These are phyloP conservation scores for Pelusios castaneus DNA, from an alignment of 2,113 vertebrate genomes.

Conservation along the genomic window DNA sequence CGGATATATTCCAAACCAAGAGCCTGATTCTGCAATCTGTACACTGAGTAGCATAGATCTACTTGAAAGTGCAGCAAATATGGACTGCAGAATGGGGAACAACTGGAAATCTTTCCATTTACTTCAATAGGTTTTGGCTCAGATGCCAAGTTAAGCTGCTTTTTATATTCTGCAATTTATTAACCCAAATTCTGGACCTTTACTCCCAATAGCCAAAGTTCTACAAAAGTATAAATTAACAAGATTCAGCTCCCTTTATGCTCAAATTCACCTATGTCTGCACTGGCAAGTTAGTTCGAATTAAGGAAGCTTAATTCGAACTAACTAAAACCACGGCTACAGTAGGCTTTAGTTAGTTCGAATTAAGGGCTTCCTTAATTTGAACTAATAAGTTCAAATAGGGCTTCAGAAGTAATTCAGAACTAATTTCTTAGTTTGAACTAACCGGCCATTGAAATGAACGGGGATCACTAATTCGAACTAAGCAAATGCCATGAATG, in stretches of 20 bases:
- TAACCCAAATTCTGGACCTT: background rate
- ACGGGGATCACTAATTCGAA: no score
- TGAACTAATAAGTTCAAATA: no score
- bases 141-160: accelerated
- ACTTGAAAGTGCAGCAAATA: background rate
- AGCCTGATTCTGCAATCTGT: background rate
- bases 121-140: background rate
- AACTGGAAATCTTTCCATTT: background rate
- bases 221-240: background rate
- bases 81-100: background rate
- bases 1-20: background rate
- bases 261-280: no score
- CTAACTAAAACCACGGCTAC: no score
- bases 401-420: no score
- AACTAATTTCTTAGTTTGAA: no score
- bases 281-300: no score
- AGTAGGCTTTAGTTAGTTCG: no score
- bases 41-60: background rate
- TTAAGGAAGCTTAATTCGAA: no score
- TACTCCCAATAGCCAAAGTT: accelerated
- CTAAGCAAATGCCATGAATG: no score
- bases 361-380: no score
- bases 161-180: accelerated
- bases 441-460: no score
- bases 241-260: background rate